Conservation (phyloP, 2,888 invertebrate species). For the Tenthredo mesomela region DNA sequence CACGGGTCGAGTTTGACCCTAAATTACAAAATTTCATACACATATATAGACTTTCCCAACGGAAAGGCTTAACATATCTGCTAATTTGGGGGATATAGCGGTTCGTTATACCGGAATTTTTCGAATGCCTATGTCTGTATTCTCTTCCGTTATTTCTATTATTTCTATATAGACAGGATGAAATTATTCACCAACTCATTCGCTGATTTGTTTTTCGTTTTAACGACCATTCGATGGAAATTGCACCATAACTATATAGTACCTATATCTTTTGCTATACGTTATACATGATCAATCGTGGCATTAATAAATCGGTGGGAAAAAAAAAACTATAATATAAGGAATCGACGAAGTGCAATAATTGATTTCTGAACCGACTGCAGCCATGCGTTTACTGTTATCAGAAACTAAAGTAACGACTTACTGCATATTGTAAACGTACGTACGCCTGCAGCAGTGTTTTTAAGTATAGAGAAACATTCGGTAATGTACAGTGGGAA, state of each 20-base stretch:
- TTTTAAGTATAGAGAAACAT: neutral
- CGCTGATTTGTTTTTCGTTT: slow-evolving; percentile 4
- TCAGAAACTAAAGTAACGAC: slow-evolving; percentile 19
- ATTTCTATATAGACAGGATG: neutral
- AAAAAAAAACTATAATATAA: neutral
- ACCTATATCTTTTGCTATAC: neutral
- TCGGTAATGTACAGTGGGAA: neutral
- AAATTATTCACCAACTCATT: neutral
- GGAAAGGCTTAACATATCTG: neutral
- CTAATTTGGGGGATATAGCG: neutral
- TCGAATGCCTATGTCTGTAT: neutral
- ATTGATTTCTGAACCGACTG: neutral
- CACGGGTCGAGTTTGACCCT: neutral
- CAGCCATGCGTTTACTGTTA: neutral
- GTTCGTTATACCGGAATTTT: neutral
- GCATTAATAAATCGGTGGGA: neutral
- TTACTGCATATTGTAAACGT: neutral
- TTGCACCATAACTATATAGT: neutral
- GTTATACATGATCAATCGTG: neutral
- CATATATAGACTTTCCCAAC: neutral
- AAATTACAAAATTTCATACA: neutral
- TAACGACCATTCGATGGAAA: slow-evolving; percentile 5
- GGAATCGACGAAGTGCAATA: neutral
- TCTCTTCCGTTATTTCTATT: neutral
- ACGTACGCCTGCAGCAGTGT: neutral